Evolutionary conservation across 2,888 invertebrate species (phyloP).

Genomic region (Mythimna impura): DNA sequence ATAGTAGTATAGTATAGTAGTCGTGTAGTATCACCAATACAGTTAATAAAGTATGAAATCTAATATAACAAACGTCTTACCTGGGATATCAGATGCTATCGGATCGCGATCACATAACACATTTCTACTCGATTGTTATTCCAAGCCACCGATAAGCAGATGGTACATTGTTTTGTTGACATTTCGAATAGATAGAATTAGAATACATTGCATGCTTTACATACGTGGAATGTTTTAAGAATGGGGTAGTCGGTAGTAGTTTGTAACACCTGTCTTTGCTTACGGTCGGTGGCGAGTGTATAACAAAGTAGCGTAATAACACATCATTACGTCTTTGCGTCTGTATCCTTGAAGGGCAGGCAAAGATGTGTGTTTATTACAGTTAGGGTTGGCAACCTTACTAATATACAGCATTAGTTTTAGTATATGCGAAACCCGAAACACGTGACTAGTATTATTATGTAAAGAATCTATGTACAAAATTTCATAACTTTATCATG

Average conservation of each 20-base stretch:
- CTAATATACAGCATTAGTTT: no score
- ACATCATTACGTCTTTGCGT: background rate
- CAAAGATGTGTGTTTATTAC: background rate
- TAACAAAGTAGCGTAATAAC: background rate
- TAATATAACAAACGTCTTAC: constrained; percentile 17
- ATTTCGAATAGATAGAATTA: constrained; percentile 50
- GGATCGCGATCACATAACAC: constrained; percentile 31
- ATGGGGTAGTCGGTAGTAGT: constrained; percentile 2
- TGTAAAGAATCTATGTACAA: no score
- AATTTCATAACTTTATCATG: no score
- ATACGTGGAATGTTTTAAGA: constrained; percentile 50
- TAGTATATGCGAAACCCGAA: no score
- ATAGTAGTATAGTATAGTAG: no score
- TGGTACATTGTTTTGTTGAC: constrained; percentile 52
- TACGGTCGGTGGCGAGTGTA: background rate
- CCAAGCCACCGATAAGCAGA: constrained; percentile 27
- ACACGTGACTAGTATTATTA: no score
- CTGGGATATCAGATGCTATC: constrained; percentile 17
- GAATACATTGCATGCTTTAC: constrained; percentile 40
- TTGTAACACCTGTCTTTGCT: constrained; percentile 43
- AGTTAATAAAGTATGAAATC: background rate
- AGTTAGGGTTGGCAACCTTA: no score
- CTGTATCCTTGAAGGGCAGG: background rate
- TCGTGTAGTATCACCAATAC: background rate
- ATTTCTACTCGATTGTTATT: constrained; percentile 52